Conservation (phyloP, 92 coral and sea anemone genomes). For the Pocillopora grandis region DNA sequence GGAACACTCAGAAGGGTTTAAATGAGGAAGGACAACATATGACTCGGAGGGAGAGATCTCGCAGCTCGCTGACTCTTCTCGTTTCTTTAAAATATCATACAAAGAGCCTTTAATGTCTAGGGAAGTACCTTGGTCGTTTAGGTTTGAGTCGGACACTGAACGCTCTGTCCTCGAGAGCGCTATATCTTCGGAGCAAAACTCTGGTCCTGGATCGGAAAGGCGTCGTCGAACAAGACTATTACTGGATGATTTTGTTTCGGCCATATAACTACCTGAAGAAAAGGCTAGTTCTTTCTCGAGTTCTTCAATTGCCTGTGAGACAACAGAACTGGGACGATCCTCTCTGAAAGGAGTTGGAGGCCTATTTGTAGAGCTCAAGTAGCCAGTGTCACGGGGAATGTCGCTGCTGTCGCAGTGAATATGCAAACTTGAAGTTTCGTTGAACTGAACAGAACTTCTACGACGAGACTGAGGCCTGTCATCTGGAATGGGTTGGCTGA, state of each 20-base stretch:
- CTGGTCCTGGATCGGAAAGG: conserved; percentile 23
- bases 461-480: conserved; percentile 15
- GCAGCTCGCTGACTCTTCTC: conserved; percentile 48
- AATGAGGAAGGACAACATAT: conserved; percentile 84
- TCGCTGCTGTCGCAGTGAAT: conserved; percentile 65
- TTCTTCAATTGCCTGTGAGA: conserved; percentile 6
- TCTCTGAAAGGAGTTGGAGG: conserved; percentile 71
- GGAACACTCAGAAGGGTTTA: conserved; percentile 70
- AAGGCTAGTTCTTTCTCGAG: conserved; percentile 9
- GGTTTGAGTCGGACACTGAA: conserved; percentile 33
- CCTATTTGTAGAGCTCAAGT: conserved; percentile 46
- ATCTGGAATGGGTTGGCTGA: neutral
- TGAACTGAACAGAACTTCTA: conserved; percentile 75
- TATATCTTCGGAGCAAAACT: neutral
- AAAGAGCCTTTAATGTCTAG: neutral
- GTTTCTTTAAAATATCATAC: conserved; percentile 15
- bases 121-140: neutral
- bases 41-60: conserved; percentile 78
- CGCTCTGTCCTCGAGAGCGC: neutral
- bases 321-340: neutral
- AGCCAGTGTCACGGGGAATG: conserved; percentile 54
- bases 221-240: conserved; percentile 16
- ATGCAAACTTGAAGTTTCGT: conserved; percentile 24
- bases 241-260: neutral
- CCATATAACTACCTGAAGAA: neutral